Base-by-base conservation (phyloP, 2,888 invertebrate genomes). In the Conistra vaccinii region DNA sequence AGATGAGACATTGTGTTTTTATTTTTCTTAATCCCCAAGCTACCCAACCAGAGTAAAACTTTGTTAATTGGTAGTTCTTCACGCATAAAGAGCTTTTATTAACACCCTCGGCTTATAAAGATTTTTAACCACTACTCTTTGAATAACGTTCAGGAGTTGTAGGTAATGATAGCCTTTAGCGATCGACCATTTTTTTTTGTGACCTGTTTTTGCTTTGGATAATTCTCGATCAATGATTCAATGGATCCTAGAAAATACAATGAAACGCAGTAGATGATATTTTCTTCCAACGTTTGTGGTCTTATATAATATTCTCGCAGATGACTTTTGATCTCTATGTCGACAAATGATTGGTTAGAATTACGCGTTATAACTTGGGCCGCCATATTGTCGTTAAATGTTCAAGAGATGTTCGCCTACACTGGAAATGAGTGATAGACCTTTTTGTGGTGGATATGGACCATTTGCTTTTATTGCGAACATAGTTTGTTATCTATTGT, bases 1-100 rank as follows among this genome's bases (percentile, higher is more conserved):
- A 26, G 29, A 58, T 53, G 3, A 39, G 20, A 65, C 45, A 17
- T 23, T 55, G 2, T 68, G 35, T 17, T 76, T 58, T 68, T 55
- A 65, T 68, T 60, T n/a, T 42, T 32, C 5, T 20, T 60, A 60
- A 32, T 32, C 23, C 23, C 2, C 3, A 14, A 63, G 7, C 35
- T 6, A 10, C n/a, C n/a, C n/a, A n/a, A n/a, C n/a, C n/a, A n/a
- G n/a, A n/a, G 26, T 55, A 65, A 76, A 75, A 75, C n/a, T 73
- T 6, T 17, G 10, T 23, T 45, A 35, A 53, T 68, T 53, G 51
- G 67, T 29, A 75, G 48, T 63, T 76, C 6, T 29, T 58, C 7
- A 17, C 39, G 51, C 23, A 72, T 58, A 20, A 53, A 62, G 53
- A 58, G 7, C 48, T 32, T 62, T 60, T 26, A 20, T 48, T 23